Percentiles rank a stretch among this genome's conserved stretches.
phyloP scores from a whole-genome alignment of 1,140 invertebrate species.

The Ceratina australensis region DNA sequence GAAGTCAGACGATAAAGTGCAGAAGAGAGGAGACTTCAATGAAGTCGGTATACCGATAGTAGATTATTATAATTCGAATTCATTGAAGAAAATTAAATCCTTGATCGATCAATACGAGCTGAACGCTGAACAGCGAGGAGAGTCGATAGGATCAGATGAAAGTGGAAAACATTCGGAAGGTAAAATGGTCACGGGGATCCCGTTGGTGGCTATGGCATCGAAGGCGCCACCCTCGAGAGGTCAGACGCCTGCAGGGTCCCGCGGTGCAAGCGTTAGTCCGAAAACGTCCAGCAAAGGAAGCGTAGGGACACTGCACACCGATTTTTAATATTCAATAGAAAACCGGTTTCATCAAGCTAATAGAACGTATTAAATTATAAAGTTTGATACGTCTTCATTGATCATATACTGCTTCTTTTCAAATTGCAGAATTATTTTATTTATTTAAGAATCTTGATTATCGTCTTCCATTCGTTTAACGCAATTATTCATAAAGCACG shows the following conservation, averaged over 20 bases:
- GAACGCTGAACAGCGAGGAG: slow-evolving; percentile 38
- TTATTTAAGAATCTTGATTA: background rate
- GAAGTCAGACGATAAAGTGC: background rate
- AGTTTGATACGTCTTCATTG: too few species aligned
- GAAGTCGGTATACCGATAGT: slow-evolving; percentile 76
- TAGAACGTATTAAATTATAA: too few species aligned
- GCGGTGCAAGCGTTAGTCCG: slow-evolving; percentile 56
- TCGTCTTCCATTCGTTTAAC: background rate
- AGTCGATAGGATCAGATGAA: slow-evolving; percentile 43
- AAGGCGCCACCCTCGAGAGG: slow-evolving; percentile 62
- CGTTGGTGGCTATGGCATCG: slow-evolving; percentile 50
- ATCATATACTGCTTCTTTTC: background rate
- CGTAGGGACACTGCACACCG: slow-evolving; percentile 52
- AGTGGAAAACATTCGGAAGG: slow-evolving; percentile 31
- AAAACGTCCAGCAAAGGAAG: slow-evolving; percentile 50
- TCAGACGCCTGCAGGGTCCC: slow-evolving; percentile 69
- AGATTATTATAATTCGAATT: slow-evolving; percentile 10
- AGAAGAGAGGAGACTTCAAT: slow-evolving; percentile 72
- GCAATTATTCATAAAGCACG: background rate
- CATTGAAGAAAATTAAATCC: slow-evolving; percentile 47
- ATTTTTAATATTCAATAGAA: slow-evolving; percentile 57
- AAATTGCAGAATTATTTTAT: background rate
- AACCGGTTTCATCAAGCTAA: too few species aligned
- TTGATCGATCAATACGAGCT: slow-evolving; percentile 57
- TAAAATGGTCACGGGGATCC: slow-evolving; percentile 36